These are phyloP conservation scores for Masticophis lateralis DNA, from an alignment of 2,797 vertebrate species.

Conservation along the genomic window DNA sequence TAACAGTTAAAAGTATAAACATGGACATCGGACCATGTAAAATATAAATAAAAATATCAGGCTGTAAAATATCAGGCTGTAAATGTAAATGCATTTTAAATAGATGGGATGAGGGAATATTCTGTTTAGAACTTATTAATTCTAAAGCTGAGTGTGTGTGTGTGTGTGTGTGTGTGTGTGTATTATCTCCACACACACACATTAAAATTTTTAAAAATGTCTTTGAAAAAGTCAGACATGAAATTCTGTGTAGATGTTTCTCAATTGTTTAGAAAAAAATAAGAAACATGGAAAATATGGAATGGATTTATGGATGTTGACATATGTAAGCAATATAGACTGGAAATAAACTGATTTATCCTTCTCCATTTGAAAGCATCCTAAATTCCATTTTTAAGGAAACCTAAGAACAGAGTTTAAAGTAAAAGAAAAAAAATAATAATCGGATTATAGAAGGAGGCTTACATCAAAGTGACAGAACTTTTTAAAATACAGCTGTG, in stretches of 20 bases:
- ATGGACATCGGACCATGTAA: too few relatives aligned
- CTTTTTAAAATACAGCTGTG: background rate
- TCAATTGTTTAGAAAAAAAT: background rate
- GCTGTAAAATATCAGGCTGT: too few relatives aligned
- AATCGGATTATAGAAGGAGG: background rate
- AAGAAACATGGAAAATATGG: background rate
- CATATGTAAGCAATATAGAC: background rate
- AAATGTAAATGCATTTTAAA: too few relatives aligned
- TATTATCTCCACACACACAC: too few relatives aligned
- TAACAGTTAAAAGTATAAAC: too few relatives aligned
- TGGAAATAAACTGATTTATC: background rate
- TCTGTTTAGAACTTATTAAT: too few relatives aligned
- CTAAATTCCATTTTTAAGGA: background rate
- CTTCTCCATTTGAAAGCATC: background rate
- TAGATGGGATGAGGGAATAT: too few relatives aligned
- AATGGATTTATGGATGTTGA: background rate
- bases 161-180: too few relatives aligned
- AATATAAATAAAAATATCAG: too few relatives aligned
- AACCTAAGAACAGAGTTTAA: background rate
- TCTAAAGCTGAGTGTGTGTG: too few relatives aligned
- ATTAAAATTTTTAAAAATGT: too few relatives aligned
- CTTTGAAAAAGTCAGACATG: background rate
- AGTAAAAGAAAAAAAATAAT: background rate
- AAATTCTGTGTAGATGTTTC: background rate
- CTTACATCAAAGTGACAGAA: background rate